Evolutionary conservation across 2,888 invertebrate species (phyloP).

Genomic region (Phoenoteleia sp.): DNA sequence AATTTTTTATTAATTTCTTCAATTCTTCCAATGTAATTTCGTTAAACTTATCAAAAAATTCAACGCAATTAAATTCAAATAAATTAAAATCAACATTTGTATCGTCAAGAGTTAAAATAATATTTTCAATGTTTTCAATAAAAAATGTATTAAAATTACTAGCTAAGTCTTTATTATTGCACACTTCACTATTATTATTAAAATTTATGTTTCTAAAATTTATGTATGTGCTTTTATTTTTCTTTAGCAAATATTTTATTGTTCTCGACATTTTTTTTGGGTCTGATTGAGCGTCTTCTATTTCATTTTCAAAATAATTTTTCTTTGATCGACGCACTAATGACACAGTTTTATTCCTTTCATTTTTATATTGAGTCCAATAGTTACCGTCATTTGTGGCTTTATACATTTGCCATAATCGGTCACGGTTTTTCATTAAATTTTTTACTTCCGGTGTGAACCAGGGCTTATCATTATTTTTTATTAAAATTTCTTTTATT

Average conservation of each 20-base stretch:
- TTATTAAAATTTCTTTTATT: constrained; percentile 4
- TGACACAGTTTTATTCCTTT: background rate
- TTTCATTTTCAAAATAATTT: constrained; percentile 20
- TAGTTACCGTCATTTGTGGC: background rate
- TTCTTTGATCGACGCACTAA: background rate
- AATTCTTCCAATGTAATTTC: background rate
- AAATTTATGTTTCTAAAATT: constrained; percentile 24
- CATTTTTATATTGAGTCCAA: constrained; percentile 10
- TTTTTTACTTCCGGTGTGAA: constrained; percentile 20
- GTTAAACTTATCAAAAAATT: background rate
- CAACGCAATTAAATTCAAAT: background rate
- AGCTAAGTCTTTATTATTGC: background rate
- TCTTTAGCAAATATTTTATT: constrained; percentile 18
- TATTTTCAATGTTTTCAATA: constrained; percentile 5
- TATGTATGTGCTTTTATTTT: background rate
- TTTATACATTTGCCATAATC: background rate
- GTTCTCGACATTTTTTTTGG: constrained; percentile 15
- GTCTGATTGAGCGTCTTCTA: background rate
- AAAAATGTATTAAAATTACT: constrained; percentile 20
- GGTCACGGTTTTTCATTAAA: background rate
- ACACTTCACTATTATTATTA: constrained; percentile 4
- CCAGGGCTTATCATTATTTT: constrained; percentile 21
- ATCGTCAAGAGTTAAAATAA: too few species aligned
- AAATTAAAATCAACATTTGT: background rate
- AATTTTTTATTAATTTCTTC: background rate